Evolutionary conservation across 2,113 vertebrate species (phyloP).

Genomic region (Ammospiza nelsoni): DNA sequence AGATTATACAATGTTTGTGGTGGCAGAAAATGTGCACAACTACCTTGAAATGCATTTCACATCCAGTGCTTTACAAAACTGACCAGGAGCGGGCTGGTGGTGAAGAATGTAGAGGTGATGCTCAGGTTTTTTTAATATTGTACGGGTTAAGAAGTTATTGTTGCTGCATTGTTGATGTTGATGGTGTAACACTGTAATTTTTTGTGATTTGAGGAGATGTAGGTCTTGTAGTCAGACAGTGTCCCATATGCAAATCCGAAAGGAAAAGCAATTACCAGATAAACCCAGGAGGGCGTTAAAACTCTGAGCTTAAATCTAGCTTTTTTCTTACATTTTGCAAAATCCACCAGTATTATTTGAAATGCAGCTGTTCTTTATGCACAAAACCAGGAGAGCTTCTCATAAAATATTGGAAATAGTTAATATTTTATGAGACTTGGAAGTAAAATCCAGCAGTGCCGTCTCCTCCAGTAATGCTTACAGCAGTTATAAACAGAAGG

Average conservation of each 20-base stretch:
- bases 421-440: conserved; percentile 34
- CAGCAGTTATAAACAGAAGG: not conserved
- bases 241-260: not conserved
- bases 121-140: not conserved
- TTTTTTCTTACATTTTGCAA: not conserved
- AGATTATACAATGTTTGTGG: not conserved
- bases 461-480: not conserved
- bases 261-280: not conserved
- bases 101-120: not conserved
- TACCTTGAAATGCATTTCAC: not conserved
- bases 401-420: conserved; percentile 4
- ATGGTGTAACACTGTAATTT: not conserved
- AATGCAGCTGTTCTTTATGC: not conserved
- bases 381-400: not conserved
- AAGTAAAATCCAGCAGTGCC: not conserved
- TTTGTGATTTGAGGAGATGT: not conserved
- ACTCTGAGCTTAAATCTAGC: not conserved
- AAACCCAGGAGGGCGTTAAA: not conserved
- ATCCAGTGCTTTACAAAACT: not conserved
- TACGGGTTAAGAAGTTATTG: not conserved
- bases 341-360: not conserved
- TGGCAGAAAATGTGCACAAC: not conserved
- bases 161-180: not conserved
- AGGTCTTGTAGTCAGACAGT: not conserved
- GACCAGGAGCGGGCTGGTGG: not conserved